Evolutionary conservation across 2,797 vertebrate genomes (phyloP).

Genomic region (Aselliscus stoliczkanus): DNA sequence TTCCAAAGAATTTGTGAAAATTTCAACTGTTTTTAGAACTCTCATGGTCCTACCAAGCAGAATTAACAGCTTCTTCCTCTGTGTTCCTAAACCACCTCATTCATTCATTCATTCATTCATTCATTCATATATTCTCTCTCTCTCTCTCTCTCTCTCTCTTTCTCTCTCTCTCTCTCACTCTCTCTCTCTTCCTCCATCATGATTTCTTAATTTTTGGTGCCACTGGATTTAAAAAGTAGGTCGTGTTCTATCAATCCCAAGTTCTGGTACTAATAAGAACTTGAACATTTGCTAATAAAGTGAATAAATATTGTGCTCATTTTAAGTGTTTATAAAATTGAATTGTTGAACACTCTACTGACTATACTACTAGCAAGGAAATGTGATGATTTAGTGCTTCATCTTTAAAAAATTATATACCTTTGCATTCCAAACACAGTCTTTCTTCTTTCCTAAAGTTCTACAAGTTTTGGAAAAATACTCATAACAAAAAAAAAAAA

Average conservation of each 20-base stretch:
- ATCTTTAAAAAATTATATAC: neutral
- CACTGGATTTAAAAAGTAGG: neutral
- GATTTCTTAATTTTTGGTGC: neutral
- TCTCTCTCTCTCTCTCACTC: too few relatives aligned
- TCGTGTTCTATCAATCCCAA: neutral
- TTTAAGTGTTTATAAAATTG: neutral
- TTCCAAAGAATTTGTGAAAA: neutral
- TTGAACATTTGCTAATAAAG: neutral
- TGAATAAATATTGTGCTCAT: neutral
- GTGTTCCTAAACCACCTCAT: neutral
- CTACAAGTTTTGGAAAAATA: neutral
- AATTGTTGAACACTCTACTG: neutral
- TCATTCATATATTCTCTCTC: too few relatives aligned
- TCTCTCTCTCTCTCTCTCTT: neutral
- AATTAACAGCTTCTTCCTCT: neutral
- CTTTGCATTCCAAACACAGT: neutral
- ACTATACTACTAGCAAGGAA: neutral
- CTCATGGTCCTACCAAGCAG: neutral
- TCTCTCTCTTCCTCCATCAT: neutral
- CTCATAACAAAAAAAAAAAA: neutral
- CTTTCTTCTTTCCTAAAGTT: neutral
- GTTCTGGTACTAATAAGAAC: neutral
- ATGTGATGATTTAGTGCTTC: neutral
- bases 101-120: too few relatives aligned
- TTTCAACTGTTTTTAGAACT: neutral